A percentile compares a stretch with the other conserved stretches of the same genome.
Evolutionary conservation across 2,888 invertebrate genomes (phyloP).

Genomic region (Tachina lurida): DNA sequence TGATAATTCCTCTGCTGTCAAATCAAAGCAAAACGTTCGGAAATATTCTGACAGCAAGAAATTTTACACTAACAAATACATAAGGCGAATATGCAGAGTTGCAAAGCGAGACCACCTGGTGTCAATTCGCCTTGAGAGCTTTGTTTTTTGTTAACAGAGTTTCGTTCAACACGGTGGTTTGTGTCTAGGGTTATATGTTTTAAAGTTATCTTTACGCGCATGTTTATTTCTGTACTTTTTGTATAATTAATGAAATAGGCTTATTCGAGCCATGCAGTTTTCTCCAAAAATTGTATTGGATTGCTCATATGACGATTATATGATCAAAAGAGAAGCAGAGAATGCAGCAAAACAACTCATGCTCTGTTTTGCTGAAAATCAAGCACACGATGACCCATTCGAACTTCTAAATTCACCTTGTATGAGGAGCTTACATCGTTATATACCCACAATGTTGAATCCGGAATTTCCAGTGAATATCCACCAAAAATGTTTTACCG

Average conservation of each 20-base stretch:
- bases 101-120: no score
- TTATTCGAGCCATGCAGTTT: slow-evolving; percentile 86
- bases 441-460: slow-evolving; percentile 88
- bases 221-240: background rate
- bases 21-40: no score
- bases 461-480: slow-evolving; percentile 89
- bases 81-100: no score
- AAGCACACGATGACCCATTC: slow-evolving; percentile 89
- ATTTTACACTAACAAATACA: no score
- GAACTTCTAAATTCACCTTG: slow-evolving; percentile 85
- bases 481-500: slow-evolving; percentile 88
- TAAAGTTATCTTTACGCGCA: slow-evolving; percentile 60
- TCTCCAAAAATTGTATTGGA: slow-evolving; percentile 92
- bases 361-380: slow-evolving; percentile 88
- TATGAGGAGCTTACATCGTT: slow-evolving; percentile 85
- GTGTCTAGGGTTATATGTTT: no score
- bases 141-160: no score
- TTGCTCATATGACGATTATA: slow-evolving; percentile 90
- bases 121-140: no score
- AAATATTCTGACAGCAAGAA: no score
- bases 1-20: no score
- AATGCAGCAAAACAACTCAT: slow-evolving; percentile 92
- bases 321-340: slow-evolving; percentile 87
- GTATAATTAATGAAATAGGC: slow-evolving; percentile 77
- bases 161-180: no score